Conservation (phyloP, 2,113 vertebrate genomes). For the Rhineura floridana region DNA sequence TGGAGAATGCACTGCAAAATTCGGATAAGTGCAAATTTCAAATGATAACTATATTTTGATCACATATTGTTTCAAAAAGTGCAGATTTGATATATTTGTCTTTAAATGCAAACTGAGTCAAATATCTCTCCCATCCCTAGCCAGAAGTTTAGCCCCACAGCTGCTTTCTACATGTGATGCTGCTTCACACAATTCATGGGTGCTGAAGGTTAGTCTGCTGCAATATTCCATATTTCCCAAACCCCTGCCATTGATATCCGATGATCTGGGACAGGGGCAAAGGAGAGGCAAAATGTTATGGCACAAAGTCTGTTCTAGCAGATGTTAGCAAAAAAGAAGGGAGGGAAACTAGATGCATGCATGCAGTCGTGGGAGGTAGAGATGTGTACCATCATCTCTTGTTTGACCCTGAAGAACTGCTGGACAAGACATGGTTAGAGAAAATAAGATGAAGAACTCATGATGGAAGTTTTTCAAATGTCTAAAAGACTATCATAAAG, state of each 20-base stretch:
- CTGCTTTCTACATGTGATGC: too few relatives aligned
- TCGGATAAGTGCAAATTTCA: not conserved
- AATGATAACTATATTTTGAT: too few relatives aligned
- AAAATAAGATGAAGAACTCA: not conserved
- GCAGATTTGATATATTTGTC: too few relatives aligned
- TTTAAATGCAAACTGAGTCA: too few relatives aligned
- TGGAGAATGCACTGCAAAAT: not conserved
- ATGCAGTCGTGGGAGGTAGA: not conserved
- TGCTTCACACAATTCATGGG: too few relatives aligned
- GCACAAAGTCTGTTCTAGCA: not conserved
- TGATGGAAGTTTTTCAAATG: not conserved
- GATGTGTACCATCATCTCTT: not conserved
- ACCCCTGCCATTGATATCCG: not conserved
- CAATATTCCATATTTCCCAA: not conserved
- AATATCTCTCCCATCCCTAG: too few relatives aligned
- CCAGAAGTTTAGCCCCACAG: too few relatives aligned
- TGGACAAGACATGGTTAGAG: not conserved
- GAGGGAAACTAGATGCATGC: not conserved
- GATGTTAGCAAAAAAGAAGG: not conserved
- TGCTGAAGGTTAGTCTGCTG: too few relatives aligned
- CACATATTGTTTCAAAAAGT: too few relatives aligned
- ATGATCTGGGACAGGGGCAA: not conserved
- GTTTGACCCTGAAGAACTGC: not conserved
- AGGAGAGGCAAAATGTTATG: not conserved
- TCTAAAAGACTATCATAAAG: conserved; percentile 1